These are phyloP conservation scores for Galemys pyrenaicus DNA, from an alignment of 2,113 vertebrate genomes.

Conservation along the genomic window DNA sequence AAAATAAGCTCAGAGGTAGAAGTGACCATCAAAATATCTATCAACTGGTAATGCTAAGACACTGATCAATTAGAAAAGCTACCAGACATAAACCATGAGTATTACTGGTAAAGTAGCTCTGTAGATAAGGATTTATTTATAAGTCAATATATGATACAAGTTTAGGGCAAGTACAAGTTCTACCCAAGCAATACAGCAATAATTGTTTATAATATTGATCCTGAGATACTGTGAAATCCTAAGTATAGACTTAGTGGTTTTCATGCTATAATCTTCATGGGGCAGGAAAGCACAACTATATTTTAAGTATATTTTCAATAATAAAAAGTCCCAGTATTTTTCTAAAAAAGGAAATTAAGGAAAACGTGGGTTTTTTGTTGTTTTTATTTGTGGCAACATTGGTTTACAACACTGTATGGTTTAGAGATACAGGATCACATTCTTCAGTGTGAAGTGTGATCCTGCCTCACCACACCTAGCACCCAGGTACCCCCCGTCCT, in stretches of 20 bases:
- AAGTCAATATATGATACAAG: background rate
- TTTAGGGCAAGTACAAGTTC: background rate
- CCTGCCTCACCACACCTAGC: no score
- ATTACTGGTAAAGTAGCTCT: background rate
- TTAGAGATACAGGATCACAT: no score
- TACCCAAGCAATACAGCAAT: background rate
- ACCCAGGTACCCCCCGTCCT: no score
- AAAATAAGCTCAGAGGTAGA: background rate
- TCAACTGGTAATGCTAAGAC: background rate
- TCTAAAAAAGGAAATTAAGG: background rate
- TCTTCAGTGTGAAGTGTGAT: no score
- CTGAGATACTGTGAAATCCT: background rate
- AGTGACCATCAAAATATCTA: background rate
- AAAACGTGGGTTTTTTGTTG: background rate
- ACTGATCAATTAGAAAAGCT: background rate
- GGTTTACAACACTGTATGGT: no score
- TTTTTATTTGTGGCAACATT: no score
- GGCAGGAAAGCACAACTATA: background rate
- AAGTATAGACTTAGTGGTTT: background rate
- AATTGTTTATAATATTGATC: conserved; percentile 10
- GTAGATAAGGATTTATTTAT: background rate
- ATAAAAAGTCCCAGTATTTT: background rate
- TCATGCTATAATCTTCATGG: background rate
- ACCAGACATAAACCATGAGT: background rate
- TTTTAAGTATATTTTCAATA: conserved; percentile 37